Conservation (phyloP, 2,888 invertebrate species). For the Lasioglossum leucozonium region DNA sequence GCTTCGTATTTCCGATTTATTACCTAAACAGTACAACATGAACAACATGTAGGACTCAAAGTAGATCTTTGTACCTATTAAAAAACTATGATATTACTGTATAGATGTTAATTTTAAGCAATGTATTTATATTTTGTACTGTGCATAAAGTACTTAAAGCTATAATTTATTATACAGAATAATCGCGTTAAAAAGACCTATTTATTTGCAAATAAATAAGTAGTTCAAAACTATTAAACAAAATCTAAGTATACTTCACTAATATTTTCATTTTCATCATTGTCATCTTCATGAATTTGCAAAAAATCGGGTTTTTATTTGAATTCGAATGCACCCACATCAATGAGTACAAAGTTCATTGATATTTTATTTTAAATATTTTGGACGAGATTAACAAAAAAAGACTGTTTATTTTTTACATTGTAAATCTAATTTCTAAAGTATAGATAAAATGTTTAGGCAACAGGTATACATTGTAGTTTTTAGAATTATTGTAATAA, state of each 20-base stretch:
- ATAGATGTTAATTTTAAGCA: constrained; percentile 54
- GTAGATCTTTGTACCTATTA: constrained; percentile 54
- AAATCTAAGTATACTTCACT: not conserved
- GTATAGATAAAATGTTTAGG: constrained; percentile 22
- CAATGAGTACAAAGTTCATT: constrained; percentile 44
- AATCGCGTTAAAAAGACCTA: not conserved
- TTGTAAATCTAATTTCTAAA: constrained; percentile 30
- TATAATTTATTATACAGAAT: constrained; percentile 46
- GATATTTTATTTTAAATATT: constrained; percentile 30
- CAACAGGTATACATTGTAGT: constrained; percentile 26
- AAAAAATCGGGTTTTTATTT: constrained; percentile 9
- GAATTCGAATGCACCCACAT: not conserved
- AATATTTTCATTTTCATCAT: constrained; percentile 9
- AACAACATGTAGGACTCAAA: constrained; percentile 40
- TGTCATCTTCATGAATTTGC: constrained; percentile 2
- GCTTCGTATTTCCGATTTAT: constrained; percentile 41
- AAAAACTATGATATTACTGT: constrained; percentile 56
- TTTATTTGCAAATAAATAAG: constrained; percentile 2
- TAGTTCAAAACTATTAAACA: constrained; percentile 1
- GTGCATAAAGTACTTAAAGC: constrained; percentile 46
- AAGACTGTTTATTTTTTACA: constrained; percentile 41
- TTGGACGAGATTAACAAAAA: constrained; percentile 11
- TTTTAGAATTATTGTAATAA: constrained; percentile 59
- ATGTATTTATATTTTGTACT: constrained; percentile 59
- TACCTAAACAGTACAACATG: constrained; percentile 45